Conservation (phyloP, 2,888 invertebrate species). For the Agrochola lota region DNA sequence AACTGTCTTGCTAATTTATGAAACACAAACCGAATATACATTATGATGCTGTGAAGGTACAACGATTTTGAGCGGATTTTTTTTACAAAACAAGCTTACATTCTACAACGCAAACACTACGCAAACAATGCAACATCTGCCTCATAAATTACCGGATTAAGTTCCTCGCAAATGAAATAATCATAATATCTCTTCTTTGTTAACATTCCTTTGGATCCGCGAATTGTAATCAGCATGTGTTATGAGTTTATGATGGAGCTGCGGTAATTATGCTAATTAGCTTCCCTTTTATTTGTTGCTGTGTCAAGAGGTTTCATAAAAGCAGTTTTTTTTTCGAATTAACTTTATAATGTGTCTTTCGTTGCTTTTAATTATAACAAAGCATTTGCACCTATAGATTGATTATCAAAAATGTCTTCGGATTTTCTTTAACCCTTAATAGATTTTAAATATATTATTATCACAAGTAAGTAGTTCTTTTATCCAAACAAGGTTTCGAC, state of each 20-base stretch:
- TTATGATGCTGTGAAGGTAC: conserved; percentile 12
- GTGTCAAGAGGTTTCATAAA: conserved; percentile 11
- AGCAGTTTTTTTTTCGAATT: conserved; percentile 14
- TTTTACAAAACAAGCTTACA: conserved; percentile 61
- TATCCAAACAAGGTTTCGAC: conserved; percentile 22
- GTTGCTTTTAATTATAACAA: neutral
- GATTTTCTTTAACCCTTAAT: neutral
- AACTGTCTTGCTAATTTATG: conserved; percentile 33
- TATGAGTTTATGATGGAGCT: conserved; percentile 47
- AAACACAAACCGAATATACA: conserved; percentile 25
- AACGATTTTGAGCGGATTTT: conserved; percentile 40
- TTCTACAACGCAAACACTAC: conserved; percentile 19
- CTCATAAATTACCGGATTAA: conserved; percentile 47
- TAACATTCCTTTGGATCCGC: conserved; percentile 41
- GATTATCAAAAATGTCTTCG: neutral
- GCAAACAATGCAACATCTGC: conserved; percentile 40
- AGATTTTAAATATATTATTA: conserved; percentile 1
- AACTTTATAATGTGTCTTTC: neutral
- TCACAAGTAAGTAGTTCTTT: conserved; percentile 4
- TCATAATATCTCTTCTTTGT: conserved; percentile 52
- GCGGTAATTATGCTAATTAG: conserved; percentile 68
- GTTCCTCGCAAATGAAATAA: conserved; percentile 49
- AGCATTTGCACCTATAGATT: neutral
- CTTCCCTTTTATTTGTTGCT: conserved; percentile 40
- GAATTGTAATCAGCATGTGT: conserved; percentile 60